Conservation (phyloP, 2,888 invertebrate genomes). For the Sepiola atlantica region DNA sequence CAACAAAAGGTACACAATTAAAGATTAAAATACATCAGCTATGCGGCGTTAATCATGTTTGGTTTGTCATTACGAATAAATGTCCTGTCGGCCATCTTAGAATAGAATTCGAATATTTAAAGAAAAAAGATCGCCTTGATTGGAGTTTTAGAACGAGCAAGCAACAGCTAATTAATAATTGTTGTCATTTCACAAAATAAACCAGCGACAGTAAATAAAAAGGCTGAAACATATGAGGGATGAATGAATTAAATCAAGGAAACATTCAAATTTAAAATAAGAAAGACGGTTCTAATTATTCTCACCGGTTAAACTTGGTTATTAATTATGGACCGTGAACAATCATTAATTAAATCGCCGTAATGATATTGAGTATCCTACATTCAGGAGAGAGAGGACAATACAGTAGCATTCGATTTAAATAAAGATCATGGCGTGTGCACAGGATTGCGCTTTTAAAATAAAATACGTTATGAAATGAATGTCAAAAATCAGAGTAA, state of each 20-base stretch:
- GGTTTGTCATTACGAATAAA: neutral
- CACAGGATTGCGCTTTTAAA: neutral
- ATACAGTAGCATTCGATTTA: neutral
- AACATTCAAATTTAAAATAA: no score
- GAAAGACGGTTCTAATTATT: neutral
- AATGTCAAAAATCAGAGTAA: no score
- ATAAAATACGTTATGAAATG: neutral
- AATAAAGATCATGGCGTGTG: neutral
- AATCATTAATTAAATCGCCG: neutral
- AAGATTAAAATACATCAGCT: neutral
- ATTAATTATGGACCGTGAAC: neutral
- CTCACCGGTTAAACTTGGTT: neutral
- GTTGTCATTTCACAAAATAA: neutral
- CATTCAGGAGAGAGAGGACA: neutral
- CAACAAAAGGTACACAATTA: neutral
- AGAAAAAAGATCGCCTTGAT: no score
- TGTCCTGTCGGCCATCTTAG: neutral
- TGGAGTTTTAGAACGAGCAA: neutral
- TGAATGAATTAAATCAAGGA: neutral
- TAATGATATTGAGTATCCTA: neutral
- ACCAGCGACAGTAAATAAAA: neutral
- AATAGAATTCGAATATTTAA: conserved; percentile 4
- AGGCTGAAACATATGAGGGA: neutral
- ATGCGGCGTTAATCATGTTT: neutral
- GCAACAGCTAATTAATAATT: conserved; percentile 15